Percentiles rank a stretch among this genome's conserved stretches.
These are phyloP conservation scores for Platichthys stellatus DNA, from an alignment of 2,113 vertebrate species.

Conservation along the genomic window DNA sequence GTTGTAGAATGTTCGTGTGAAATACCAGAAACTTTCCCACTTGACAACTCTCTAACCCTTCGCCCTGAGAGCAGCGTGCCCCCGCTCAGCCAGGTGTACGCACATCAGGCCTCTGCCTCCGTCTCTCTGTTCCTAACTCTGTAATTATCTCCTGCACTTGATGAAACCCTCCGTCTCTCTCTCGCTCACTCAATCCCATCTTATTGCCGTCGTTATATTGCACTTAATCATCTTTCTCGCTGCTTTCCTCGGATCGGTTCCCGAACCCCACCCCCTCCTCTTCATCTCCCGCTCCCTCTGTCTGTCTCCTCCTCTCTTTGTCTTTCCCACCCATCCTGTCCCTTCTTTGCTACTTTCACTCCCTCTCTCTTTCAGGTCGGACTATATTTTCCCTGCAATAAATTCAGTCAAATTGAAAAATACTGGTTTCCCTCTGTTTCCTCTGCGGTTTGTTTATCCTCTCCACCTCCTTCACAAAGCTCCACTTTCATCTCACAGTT, in stretches of 20 bases:
- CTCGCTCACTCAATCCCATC: constrained; percentile 40
- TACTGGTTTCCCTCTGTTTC: not conserved
- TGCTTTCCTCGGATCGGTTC: constrained; percentile 20
- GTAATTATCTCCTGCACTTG: constrained; percentile 66
- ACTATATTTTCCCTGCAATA: constrained; percentile 10
- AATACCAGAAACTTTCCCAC: constrained; percentile 26
- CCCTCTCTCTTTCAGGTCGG: not conserved
- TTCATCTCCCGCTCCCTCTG: not conserved
- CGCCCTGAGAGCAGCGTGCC: constrained; percentile 3
- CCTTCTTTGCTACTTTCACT: not conserved
- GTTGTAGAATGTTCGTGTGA: constrained; percentile 18
- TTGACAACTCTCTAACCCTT: constrained; percentile 13
- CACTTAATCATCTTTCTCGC: constrained; percentile 53
- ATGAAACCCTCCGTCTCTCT: constrained; percentile 37
- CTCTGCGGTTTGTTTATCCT: constrained; percentile 13
- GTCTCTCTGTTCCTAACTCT: constrained; percentile 14
- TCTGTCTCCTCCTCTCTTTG: not conserved
- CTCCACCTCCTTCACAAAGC: constrained; percentile 27
- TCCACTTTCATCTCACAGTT: constrained; percentile 40
- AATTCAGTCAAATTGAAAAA: constrained; percentile 8
- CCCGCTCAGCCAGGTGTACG: constrained; percentile 40
- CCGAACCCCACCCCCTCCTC: constrained; percentile 5
- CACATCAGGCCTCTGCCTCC: constrained; percentile 8
- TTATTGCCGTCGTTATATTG: constrained; percentile 57
- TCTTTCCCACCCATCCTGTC: not conserved